phyloP scores from a whole-genome alignment of 1,140 invertebrate genomes.

The Uloborus diversus region DNA sequence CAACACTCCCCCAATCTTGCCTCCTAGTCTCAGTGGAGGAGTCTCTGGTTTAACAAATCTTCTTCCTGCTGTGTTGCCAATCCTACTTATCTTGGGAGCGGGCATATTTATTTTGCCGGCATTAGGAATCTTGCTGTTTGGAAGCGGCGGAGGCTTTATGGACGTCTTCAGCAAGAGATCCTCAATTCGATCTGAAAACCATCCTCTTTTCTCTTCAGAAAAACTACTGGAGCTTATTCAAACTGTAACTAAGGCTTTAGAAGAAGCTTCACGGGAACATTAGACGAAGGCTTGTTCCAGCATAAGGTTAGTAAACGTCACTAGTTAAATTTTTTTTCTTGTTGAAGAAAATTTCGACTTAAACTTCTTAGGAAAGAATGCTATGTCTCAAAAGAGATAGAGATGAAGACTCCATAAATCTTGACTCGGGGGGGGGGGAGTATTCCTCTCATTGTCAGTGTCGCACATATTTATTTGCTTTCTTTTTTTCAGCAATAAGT shows the following conservation, averaged over 20 bases:
- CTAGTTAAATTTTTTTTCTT: no score
- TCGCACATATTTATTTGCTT: no score
- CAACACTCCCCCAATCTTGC: conserved; percentile 12
- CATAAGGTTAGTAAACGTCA: no score
- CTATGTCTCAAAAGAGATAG: no score
- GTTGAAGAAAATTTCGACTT: no score
- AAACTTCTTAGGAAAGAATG: no score
- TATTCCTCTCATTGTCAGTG: no score
- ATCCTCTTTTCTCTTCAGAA: conserved; percentile 33
- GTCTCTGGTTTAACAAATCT: neutral
- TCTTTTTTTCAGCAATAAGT: no score
- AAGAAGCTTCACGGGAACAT: conserved; percentile 24
- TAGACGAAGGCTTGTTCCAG: neutral
- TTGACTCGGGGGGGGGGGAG: no score
- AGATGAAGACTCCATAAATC: no score
- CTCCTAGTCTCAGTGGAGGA: conserved; percentile 2
- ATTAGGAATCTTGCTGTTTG: conserved; percentile 27
- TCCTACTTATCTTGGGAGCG: conserved; percentile 15
- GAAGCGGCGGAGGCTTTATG: conserved; percentile 25
- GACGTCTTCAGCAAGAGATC: conserved; percentile 31
- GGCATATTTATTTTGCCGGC: conserved; percentile 38
- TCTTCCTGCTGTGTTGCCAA: conserved; percentile 31
- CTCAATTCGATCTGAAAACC: neutral
- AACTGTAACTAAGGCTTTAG: conserved; percentile 42
- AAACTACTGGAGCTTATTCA: conserved; percentile 19